These are phyloP conservation scores for Cylloceria caligata DNA, from an alignment of 2,888 invertebrate genomes.

Conservation along the genomic window DNA sequence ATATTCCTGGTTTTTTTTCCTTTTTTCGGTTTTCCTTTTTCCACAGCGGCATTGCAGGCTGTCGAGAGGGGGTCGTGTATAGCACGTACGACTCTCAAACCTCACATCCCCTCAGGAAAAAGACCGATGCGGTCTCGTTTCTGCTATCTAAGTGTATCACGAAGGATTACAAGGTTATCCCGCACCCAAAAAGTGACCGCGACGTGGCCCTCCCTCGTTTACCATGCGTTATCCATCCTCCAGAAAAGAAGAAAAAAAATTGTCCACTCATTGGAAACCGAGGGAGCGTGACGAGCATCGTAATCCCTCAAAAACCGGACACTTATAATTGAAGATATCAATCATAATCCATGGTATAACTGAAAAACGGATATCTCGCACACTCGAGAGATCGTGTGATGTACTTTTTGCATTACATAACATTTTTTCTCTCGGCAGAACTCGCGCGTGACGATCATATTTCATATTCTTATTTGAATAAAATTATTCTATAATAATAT, in stretches of 20 bases:
- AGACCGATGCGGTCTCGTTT: slow-evolving; percentile 70
- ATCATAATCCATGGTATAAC: slow-evolving; percentile 56
- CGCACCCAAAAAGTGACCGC: slow-evolving; percentile 79
- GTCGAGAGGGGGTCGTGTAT: slow-evolving; percentile 9
- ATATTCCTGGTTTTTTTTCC: slow-evolving; percentile 74
- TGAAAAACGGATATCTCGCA: slow-evolving; percentile 29
- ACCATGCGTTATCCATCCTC: slow-evolving; percentile 25
- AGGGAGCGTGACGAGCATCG: slow-evolving; percentile 22
- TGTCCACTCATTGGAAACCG: slow-evolving; percentile 58
- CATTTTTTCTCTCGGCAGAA: background rate
- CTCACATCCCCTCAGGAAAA: slow-evolving; percentile 47
- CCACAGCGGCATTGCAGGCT: slow-evolving; percentile 33
- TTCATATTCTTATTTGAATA: too few species aligned
- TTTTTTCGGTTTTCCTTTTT: slow-evolving; percentile 53
- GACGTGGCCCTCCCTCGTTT: slow-evolving; percentile 54
- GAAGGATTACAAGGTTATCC: slow-evolving; percentile 81
- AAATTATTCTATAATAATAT: too few species aligned
- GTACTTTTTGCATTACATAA: background rate
- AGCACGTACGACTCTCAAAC: slow-evolving; percentile 41
- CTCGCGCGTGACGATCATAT: too few species aligned
- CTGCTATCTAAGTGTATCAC: slow-evolving; percentile 81
- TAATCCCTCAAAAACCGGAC: slow-evolving; percentile 46
- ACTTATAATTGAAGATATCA: slow-evolving; percentile 62
- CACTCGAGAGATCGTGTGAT: slow-evolving; percentile 19
- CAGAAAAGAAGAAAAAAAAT: slow-evolving; percentile 56